phyloP scores from a whole-genome alignment of 2,888 invertebrate species.

The Notocelia uddmanniana region DNA sequence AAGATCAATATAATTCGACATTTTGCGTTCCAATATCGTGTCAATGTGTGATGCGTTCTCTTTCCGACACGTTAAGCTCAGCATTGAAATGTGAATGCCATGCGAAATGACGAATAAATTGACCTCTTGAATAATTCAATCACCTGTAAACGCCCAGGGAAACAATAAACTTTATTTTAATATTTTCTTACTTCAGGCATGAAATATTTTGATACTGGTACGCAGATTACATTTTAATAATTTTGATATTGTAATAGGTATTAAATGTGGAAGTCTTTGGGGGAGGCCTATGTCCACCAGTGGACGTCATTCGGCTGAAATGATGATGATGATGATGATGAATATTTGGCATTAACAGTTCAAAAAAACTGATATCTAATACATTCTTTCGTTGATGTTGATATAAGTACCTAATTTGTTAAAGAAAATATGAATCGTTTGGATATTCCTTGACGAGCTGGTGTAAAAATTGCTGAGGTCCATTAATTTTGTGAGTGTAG shows the following conservation, averaged over 20 bases:
- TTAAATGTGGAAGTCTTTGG: too few relatives aligned
- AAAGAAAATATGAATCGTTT: not conserved
- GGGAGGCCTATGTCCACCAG: too few relatives aligned
- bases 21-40: not conserved
- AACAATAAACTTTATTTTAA: conserved; percentile 11
- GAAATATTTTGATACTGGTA: not conserved
- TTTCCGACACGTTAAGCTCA: not conserved
- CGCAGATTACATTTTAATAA: conserved; percentile 19
- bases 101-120: not conserved
- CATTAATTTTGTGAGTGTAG: conserved; percentile 36
- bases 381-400: conserved; percentile 1
- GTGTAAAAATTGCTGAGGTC: conserved; percentile 29
- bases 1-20: not conserved
- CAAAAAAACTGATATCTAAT: too few relatives aligned
- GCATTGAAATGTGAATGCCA: not conserved
- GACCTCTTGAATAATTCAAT: conserved; percentile 25
- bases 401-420: conserved; percentile 4
- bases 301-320: too few relatives aligned
- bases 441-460: conserved; percentile 18
- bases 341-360: too few relatives aligned
- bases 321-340: too few relatives aligned
- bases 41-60: not conserved
- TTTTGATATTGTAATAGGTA: conserved; percentile 20
- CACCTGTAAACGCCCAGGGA: conserved; percentile 23
- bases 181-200: not conserved